Evolutionary conservation across 2,113 vertebrate species (phyloP).

Genomic region (Gulo gulo): DNA sequence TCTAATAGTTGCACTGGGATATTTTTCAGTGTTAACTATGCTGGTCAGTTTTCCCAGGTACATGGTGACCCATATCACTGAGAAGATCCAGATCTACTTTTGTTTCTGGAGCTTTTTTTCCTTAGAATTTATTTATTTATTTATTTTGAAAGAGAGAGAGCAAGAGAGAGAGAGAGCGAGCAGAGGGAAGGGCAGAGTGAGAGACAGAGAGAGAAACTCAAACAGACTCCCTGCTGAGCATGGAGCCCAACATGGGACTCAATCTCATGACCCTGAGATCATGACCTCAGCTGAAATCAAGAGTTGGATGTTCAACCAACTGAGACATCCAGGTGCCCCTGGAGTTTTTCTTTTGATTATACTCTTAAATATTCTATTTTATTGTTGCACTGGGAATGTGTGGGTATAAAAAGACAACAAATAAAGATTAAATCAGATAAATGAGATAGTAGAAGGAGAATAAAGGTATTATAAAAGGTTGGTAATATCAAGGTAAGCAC

Average conservation of each 20-base stretch:
- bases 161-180: too few relatives aligned
- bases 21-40: background rate
- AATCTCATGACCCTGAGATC: background rate
- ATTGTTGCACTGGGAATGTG: background rate
- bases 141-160: background rate
- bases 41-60: background rate
- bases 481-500: background rate
- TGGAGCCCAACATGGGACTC: background rate
- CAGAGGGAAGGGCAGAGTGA: too few relatives aligned
- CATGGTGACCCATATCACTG: background rate
- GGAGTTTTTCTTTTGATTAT: background rate
- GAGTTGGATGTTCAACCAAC: background rate
- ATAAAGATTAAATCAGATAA: background rate
- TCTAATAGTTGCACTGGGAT: background rate
- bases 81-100: background rate
- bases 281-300: background rate
- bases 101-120: background rate
- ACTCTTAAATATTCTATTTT: slow-evolving; percentile 5
- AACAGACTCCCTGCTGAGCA: background rate
- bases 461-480: background rate
- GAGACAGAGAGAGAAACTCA: background rate
- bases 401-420: background rate
- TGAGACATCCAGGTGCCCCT: background rate
- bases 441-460: background rate
- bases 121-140: background rate